Base-by-base conservation (phyloP, 2,888 invertebrate genomes). In the Plebejus melissa region DNA sequence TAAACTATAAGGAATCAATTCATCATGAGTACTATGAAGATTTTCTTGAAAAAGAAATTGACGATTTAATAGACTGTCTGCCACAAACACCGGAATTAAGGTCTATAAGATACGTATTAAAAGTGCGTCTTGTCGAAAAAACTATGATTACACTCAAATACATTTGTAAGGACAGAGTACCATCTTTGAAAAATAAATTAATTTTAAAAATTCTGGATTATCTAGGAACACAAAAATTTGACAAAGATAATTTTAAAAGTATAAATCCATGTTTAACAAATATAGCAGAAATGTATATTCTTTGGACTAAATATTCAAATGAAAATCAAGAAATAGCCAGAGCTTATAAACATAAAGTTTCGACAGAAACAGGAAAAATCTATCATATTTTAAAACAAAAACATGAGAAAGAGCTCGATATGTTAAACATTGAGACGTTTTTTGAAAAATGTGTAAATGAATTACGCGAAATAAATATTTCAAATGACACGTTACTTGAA, bases 21-120 rank as follows among this genome's bases (percentile, higher is more conserved):
- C 81, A 84, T 75, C 65, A 79, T 7, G 86, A 90, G 76, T 80
- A 85, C 75, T 89, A 84, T 74, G 85, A 88, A 81, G 88, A 90
- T 76, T 78, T 84, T 3, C 82, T 93, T 38, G 89, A 88, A 70
- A 84, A 88, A 60, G 90, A 90, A 77, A 80, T 91, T 16, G 91
- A 90, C 78, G 82, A 83, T 13, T 79, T 93, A 69, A 76, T 92
- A 4, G 78, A 81, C 74, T 78, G 78, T 41, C 79, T 91, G 72
- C 89, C 90, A 0, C 82, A 87, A 78, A 82, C 85, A 6, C 70
- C 79, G 38, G 87, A 87, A 72, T 79, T 92, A 7, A 76, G 76
- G 5, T 75, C 79, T 0, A 82, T 80, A 60, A 87, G 84, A 76
- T 80, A 83, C 71, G 13, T 72, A 1, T 75, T 90, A 4, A 91